A percentile compares a stretch with the other conserved stretches of the same genome.
Conservation (phyloP, 2,113 vertebrate genomes). For the Dunckerocampus dactyliophorus region DNA sequence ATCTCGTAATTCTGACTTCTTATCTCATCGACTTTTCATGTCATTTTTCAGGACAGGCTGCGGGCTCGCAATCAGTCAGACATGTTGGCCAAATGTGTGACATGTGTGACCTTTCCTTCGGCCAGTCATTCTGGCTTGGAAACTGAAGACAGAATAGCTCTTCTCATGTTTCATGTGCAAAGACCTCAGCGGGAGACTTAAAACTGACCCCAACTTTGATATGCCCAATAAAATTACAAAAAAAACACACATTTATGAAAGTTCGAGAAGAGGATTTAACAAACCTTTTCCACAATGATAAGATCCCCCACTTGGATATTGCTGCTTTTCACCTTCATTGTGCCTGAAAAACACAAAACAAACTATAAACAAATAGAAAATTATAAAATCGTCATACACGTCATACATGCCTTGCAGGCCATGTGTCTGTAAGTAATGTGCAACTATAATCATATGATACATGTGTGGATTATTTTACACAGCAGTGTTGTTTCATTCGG, state of each 20-base stretch:
- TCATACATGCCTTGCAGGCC: too few species aligned
- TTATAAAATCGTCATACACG: too few species aligned
- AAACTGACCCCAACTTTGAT: too few species aligned
- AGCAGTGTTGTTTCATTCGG: too few species aligned
- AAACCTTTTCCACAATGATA: constrained; percentile 97
- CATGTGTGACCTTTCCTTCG: constrained; percentile 60
- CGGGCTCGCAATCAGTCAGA: constrained; percentile 31
- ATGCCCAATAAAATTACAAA: too few species aligned
- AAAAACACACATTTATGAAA: too few species aligned
- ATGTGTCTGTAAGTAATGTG: too few species aligned
- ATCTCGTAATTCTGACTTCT: too few species aligned
- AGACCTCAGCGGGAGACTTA: constrained; percentile 22
- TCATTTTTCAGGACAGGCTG: too few species aligned
- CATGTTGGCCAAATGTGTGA: constrained; percentile 37
- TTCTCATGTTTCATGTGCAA: constrained; percentile 56
- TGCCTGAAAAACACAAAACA: constrained; percentile 72
- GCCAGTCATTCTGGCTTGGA: constrained; percentile 41
- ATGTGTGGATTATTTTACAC: too few species aligned
- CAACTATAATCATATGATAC: too few species aligned
- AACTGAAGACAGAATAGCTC: constrained; percentile 39
- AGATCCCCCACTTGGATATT: constrained; percentile 96
- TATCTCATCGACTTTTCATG: too few species aligned
- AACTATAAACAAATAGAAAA: constrained; percentile 9
- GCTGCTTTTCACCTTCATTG: constrained; percentile 93
- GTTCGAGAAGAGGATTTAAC: constrained; percentile 11